A percentile compares a stretch with the other conserved stretches of the same genome.
Conservation (phyloP, 2,797 vertebrate genomes). For the Rachycentron canadum region DNA sequence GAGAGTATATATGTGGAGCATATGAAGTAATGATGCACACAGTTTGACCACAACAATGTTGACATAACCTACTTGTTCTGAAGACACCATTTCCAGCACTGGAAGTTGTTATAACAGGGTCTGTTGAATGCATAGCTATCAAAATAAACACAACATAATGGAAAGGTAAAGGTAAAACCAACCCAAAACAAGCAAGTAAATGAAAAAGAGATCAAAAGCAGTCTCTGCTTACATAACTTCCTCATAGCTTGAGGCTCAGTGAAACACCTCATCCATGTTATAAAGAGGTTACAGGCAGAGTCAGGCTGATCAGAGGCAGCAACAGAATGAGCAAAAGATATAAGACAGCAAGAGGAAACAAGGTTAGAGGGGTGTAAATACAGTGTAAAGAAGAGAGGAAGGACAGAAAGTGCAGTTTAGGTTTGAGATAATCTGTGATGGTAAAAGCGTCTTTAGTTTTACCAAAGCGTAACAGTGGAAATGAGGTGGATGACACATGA, state of each 20-base stretch:
- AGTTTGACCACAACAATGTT: constrained; percentile 9
- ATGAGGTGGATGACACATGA: constrained; percentile 20
- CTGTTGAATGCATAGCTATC: not conserved
- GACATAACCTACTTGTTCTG: constrained; percentile 42
- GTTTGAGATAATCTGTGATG: not conserved
- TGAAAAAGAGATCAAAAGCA: constrained; percentile 5
- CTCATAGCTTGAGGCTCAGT: constrained; percentile 2
- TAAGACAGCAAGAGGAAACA: not conserved
- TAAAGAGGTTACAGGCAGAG: not conserved
- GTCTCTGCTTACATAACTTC: constrained; percentile 16
- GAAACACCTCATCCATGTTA: not conserved
- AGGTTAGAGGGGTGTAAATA: not conserved
- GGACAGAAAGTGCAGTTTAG: not conserved
- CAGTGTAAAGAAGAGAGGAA: not conserved
- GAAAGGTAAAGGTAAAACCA: not conserved
- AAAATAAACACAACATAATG: not conserved
- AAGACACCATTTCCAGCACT: not conserved
- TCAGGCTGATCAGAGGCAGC: constrained; percentile 26
- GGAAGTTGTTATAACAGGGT: not conserved
- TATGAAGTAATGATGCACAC: not conserved
- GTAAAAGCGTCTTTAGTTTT: not conserved
- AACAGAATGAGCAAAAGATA: not conserved
- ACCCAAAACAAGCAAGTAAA: not conserved
- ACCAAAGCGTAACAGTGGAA: not conserved
- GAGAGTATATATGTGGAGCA: not conserved